Base-by-base conservation (phyloP, 2,797 vertebrate genomes). In the Ataeniobius toweri region DNA sequence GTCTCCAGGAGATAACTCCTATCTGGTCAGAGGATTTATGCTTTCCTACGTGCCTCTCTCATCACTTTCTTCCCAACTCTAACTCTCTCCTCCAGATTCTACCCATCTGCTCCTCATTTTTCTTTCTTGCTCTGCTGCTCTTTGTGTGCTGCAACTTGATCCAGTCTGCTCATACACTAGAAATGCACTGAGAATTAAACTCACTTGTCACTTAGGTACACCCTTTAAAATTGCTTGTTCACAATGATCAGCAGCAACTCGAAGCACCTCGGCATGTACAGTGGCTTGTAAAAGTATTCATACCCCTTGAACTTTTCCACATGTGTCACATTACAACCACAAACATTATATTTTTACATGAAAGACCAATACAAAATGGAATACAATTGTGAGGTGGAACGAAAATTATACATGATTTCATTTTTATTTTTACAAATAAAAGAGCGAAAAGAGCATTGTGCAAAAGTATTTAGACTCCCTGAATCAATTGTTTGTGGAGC, bases 21-120 rank as follows among this genome's bases (percentile, higher is more conserved):
- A 83, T 88, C 80, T 80, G 73, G 86, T 59, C 75, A 73, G 50
- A 81, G 79, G 87, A 89, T 89, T 89, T 89, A 83, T 89, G 75
- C 68, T 70, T 75, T 80, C 75, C 48, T 58, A 65, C 73, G 76
- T 41, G 83, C 78, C 79, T 58, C 69, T 75, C 74, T 90, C 80
- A 9, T 81, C 63, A 79, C 67, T 72, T 71, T 80, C 73, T 75
- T 69, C 41, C 67, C 13, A n/a, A 80, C 71, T 76, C 75, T 48
- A 46, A 69, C 72, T 79, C 59, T 71, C 74, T n/a, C 41, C 70
- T 31, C 63, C 7, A 75, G 53, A 75, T 78, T 73, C 75, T 68
- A 51, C 50, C 61, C 9, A 36, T 71, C 22, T 36, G 73, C 68
- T 59, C 76, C 58, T 41, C 70, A 73, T 87, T 79, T 83, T 36